Percentiles rank a stretch among this genome's conserved stretches.
Conservation (phyloP, 2,888 invertebrate genomes). For the Opisthograptis luteolata region DNA sequence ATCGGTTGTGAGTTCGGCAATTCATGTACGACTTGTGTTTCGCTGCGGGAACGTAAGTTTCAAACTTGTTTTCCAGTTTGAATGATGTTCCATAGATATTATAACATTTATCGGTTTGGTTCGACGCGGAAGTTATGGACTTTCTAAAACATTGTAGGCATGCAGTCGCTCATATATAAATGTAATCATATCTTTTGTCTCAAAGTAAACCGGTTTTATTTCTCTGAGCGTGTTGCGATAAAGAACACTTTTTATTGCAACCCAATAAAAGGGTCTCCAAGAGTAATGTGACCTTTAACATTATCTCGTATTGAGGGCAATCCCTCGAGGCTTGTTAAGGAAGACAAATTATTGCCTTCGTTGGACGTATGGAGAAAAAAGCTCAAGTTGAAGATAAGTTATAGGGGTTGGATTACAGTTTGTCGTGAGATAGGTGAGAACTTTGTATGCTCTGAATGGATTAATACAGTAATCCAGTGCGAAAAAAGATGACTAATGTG, state of each 20-base stretch:
- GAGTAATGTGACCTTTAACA: slow-evolving; percentile 68
- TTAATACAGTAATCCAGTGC: background rate
- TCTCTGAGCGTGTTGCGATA: slow-evolving; percentile 56
- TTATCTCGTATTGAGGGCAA: slow-evolving; percentile 53
- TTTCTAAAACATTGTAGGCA: slow-evolving; percentile 59
- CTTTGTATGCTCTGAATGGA: slow-evolving; percentile 6
- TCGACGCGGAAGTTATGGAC: slow-evolving; percentile 51
- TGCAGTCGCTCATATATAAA: slow-evolving; percentile 50
- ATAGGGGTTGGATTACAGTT: slow-evolving; percentile 23
- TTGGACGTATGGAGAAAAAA: slow-evolving; percentile 43
- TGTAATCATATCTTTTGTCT: slow-evolving; percentile 47
- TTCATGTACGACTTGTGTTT: slow-evolving; percentile 50
- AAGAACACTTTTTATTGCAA: slow-evolving; percentile 62
- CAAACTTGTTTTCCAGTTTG: slow-evolving; percentile 55
- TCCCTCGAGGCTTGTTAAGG: slow-evolving; percentile 53
- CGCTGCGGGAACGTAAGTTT: slow-evolving; percentile 62
- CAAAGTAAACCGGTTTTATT: slow-evolving; percentile 55
- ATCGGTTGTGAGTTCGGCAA: slow-evolving; percentile 45
- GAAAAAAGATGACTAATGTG: background rate
- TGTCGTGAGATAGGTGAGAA: slow-evolving; percentile 24
- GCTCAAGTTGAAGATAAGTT: slow-evolving; percentile 37
- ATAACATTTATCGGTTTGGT: slow-evolving; percentile 29
- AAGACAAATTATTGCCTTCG: slow-evolving; percentile 48
- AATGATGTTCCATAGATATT: slow-evolving; percentile 48
- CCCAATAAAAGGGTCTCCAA: slow-evolving; percentile 60